Evolutionary conservation across 2,888 invertebrate genomes (phyloP).

Genomic region (Rambutsinella grinnellia): DNA sequence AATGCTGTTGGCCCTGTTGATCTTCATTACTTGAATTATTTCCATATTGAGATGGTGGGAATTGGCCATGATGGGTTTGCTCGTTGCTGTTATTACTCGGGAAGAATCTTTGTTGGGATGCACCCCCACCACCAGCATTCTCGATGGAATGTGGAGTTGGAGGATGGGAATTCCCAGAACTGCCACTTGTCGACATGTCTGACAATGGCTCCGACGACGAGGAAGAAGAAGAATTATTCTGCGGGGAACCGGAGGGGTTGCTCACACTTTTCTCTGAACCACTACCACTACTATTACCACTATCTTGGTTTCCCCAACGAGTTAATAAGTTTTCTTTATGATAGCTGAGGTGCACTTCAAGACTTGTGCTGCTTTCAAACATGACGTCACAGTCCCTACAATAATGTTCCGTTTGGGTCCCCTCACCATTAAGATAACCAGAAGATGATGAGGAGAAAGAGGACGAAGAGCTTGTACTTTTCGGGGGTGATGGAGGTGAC

Average conservation of each 20-base stretch:
- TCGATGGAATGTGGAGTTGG: conserved; percentile 56
- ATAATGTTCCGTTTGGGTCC: conserved; percentile 70
- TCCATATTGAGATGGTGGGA: conserved; percentile 67
- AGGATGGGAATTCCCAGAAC: conserved; percentile 57
- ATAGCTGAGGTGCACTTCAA: conserved; percentile 84
- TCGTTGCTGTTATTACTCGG: conserved; percentile 63
- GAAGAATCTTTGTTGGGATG: conserved; percentile 50
- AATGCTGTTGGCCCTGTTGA: conserved; percentile 37
- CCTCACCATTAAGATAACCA: conserved; percentile 69
- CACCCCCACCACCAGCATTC: conserved; percentile 31
- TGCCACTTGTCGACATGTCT: conserved; percentile 56
- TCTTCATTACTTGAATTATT: conserved; percentile 31
- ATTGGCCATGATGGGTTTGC: conserved; percentile 49
- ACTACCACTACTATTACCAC: conserved; percentile 43
- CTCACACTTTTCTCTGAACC: conserved; percentile 48
- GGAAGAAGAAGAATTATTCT: conserved; percentile 44
- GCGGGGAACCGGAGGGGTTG: conserved; percentile 52
- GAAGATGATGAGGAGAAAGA: conserved; percentile 28
- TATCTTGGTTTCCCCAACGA: conserved; percentile 76
- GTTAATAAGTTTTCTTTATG: conserved; percentile 82
- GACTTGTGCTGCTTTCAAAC: conserved; percentile 81
- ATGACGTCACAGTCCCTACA: conserved; percentile 83
- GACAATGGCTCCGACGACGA: conserved; percentile 52
- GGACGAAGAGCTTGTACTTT: conserved; percentile 33
- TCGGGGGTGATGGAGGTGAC: conserved; percentile 53